Conservation (phyloP, 2,888 invertebrate species). For the Drosophila hawaiiensis region DNA sequence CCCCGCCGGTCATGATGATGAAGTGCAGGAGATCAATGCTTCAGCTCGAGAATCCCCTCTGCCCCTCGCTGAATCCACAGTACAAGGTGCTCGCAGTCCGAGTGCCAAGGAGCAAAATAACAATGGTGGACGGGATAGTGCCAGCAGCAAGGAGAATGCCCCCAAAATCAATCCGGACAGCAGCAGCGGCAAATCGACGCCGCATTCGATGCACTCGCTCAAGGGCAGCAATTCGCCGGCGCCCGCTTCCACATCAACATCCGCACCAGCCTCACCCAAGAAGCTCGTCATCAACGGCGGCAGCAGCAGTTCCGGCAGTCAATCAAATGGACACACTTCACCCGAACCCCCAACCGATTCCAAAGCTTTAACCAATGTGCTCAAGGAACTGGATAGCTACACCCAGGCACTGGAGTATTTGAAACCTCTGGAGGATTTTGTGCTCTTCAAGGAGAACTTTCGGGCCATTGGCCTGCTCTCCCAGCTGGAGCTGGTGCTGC, state of each 20-base stretch:
- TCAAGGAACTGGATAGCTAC: conserved; percentile 77
- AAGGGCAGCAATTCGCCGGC: conserved; percentile 50
- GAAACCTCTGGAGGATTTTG: conserved; percentile 83
- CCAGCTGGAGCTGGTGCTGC: conserved; percentile 80
- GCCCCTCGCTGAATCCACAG: conserved; percentile 47
- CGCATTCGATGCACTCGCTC: conserved; percentile 28
- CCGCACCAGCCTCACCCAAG: conserved; percentile 65
- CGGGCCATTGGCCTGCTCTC: conserved; percentile 83
- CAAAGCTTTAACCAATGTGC: conserved; percentile 28
- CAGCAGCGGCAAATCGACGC: conserved; percentile 65
- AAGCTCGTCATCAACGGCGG: conserved; percentile 27
- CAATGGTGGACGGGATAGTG: conserved; percentile 65
- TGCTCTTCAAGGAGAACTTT: conserved; percentile 82
- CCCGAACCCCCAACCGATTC: conserved; percentile 36
- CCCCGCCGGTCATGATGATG: conserved; percentile 55
- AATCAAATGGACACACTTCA: conserved; percentile 64
- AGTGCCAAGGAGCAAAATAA: conserved; percentile 64
- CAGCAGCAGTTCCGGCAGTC: conserved; percentile 40
- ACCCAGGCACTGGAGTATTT: conserved; percentile 81
- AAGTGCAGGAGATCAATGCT: conserved; percentile 65
- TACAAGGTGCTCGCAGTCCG: conserved; percentile 24
- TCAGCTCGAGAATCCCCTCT: conserved; percentile 32
- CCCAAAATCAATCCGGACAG: conserved; percentile 50
- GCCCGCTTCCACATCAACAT: background rate
- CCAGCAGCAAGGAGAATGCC: conserved; percentile 72